phyloP scores from a whole-genome alignment of 2,888 invertebrate species.

The Thelaira solivaga region DNA sequence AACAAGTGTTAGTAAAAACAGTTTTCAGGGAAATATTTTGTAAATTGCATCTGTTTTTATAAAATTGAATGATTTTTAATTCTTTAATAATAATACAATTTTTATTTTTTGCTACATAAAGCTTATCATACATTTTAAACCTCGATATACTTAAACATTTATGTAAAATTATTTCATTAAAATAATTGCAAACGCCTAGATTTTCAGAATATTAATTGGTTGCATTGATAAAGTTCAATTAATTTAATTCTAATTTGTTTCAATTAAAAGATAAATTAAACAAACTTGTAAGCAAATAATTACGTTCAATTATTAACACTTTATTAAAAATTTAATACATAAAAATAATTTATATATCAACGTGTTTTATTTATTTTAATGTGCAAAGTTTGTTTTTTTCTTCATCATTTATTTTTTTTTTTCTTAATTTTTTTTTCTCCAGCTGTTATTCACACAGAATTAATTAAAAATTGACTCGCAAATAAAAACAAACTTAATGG shows the following conservation, averaged over 20 bases:
- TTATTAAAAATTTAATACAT: neutral
- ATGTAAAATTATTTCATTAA: too few relatives aligned
- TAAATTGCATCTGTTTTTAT: too few relatives aligned
- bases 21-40: too few relatives aligned
- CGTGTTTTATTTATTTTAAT: neutral
- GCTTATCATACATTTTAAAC: too few relatives aligned
- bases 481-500: neutral
- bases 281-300: slow-evolving; percentile 8
- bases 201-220: slow-evolving; percentile 37
- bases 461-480: neutral
- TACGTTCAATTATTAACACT: slow-evolving; percentile 8
- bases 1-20: too few relatives aligned
- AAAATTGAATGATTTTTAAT: too few relatives aligned
- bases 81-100: too few relatives aligned
- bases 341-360: neutral
- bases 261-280: slow-evolving; percentile 31
- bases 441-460: neutral
- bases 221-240: slow-evolving; percentile 34
- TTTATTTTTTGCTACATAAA: too few relatives aligned
- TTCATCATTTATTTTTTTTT: neutral
- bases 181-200: too few relatives aligned
- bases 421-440: neutral
- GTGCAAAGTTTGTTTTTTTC: too few relatives aligned
- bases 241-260: slow-evolving; percentile 37
- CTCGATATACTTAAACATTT: too few relatives aligned